A percentile compares a stretch with the other conserved stretches of the same genome.
These are phyloP conservation scores for Aldabrachelys gigantea DNA, from an alignment of 2,113 vertebrate species.

Conservation along the genomic window DNA sequence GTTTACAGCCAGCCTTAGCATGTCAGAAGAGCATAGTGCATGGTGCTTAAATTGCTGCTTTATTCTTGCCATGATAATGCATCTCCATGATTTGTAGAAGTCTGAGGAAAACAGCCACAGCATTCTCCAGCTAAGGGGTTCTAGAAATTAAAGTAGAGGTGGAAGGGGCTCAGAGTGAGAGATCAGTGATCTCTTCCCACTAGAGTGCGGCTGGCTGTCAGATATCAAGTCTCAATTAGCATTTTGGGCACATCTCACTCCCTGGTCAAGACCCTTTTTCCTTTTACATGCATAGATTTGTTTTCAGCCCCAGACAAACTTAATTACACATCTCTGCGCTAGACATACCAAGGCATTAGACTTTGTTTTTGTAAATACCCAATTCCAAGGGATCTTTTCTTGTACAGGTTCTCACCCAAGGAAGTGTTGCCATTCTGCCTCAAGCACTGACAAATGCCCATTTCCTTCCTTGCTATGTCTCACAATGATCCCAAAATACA, in stretches of 20 bases:
- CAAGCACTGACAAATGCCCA: background rate
- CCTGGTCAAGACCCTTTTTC: background rate
- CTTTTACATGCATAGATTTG: background rate
- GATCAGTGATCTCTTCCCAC: background rate
- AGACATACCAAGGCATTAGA: background rate
- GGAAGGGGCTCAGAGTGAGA: background rate
- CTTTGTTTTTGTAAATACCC: no score
- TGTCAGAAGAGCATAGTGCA: background rate
- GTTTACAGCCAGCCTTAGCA: rapidly evolving
- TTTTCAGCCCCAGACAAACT: background rate
- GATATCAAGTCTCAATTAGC: background rate
- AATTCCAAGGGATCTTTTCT: background rate
- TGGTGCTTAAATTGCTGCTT: background rate
- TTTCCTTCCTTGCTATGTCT: background rate
- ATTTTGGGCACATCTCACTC: background rate
- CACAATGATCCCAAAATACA: background rate
- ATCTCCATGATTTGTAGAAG: background rate
- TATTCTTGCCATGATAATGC: background rate
- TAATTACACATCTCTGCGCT: background rate
- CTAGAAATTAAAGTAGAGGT: background rate
- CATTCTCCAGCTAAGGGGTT: background rate
- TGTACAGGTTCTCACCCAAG: background rate
- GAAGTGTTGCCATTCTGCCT: background rate
- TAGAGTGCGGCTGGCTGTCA: background rate
- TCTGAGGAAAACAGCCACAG: background rate